phyloP scores from a whole-genome alignment of 37 sponge, comb jelly and placozoan genomes.

The Ianthella basta region DNA sequence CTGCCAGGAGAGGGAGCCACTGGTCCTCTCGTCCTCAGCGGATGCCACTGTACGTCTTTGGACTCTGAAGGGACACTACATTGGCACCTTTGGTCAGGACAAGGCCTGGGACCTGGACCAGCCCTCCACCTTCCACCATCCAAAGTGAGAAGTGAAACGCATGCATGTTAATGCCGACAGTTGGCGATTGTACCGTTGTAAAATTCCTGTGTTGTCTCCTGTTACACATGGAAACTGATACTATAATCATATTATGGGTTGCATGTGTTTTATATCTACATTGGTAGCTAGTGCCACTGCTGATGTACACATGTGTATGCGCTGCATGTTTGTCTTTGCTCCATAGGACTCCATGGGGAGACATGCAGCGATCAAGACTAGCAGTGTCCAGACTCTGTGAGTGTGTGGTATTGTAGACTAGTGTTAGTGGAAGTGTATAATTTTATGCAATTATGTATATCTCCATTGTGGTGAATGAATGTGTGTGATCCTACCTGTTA shows the following conservation, averaged over 20 bases:
- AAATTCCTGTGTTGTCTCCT: no score
- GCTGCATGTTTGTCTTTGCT: background rate
- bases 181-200: background rate
- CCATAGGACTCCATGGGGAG: constrained; percentile 43
- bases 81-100: constrained; percentile 96
- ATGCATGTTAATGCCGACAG: background rate
- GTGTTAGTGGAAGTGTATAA: background rate
- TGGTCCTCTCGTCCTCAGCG: constrained; percentile 83
- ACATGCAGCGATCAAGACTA: background rate
- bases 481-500: no score
- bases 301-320: background rate
- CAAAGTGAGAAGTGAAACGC: constrained; percentile 38
- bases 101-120: constrained; percentile 54
- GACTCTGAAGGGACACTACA: constrained; percentile 82
- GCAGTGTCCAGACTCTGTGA: background rate
- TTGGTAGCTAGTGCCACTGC: no score
- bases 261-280: no score
- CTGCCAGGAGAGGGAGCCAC: constrained; percentile 43
- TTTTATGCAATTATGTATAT: background rate
- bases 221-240: no score
- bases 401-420: background rate
- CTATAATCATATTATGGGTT: no score
- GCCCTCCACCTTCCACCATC: constrained; percentile 71
- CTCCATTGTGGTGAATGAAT: no score
- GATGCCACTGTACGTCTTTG: constrained; percentile 88